These are phyloP conservation scores for Caenorhabditis angaria DNA, from an alignment of 2,888 invertebrate genomes.

Conservation along the genomic window DNA sequence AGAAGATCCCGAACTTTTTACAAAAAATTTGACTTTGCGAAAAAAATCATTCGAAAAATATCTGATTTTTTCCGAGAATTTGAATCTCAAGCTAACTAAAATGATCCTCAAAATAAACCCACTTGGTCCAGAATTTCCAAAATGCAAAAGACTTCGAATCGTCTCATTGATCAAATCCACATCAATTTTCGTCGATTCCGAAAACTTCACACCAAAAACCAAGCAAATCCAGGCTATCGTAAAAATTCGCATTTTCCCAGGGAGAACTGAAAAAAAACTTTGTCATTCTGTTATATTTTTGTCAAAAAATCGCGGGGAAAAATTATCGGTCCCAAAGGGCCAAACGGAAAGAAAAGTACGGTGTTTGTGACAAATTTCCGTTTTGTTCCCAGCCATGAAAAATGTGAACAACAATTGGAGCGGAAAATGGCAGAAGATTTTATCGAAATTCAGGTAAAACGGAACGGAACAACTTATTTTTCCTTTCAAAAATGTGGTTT, in stretches of 20 bases:
- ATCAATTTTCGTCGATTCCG: constrained; percentile 20
- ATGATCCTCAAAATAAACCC: no score
- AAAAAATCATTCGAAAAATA: no score
- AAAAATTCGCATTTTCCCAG: constrained; percentile 20
- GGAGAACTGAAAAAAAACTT: not conserved
- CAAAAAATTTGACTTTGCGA: not conserved
- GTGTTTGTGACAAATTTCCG: not conserved
- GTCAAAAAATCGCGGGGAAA: not conserved
- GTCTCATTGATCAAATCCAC: constrained; percentile 46
- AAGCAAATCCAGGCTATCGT: constrained; percentile 21
- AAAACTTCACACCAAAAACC: constrained; percentile 13
- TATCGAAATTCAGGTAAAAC: not conserved
- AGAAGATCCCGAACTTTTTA: not conserved
- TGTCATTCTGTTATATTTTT: not conserved
- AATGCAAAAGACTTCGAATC: constrained; percentile 31
- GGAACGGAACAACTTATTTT: not conserved
- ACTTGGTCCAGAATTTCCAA: constrained; percentile 21
- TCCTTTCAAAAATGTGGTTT: not conserved
- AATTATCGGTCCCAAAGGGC: not conserved
- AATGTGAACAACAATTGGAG: not conserved
- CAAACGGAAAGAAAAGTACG: not conserved
- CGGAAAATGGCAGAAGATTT: not conserved
- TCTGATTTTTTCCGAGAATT: no score
- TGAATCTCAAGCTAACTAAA: no score
- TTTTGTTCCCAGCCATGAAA: not conserved